Evolutionary conservation across 1,140 invertebrate genomes (phyloP).

Genomic region (Calliopsis andreniformis): DNA sequence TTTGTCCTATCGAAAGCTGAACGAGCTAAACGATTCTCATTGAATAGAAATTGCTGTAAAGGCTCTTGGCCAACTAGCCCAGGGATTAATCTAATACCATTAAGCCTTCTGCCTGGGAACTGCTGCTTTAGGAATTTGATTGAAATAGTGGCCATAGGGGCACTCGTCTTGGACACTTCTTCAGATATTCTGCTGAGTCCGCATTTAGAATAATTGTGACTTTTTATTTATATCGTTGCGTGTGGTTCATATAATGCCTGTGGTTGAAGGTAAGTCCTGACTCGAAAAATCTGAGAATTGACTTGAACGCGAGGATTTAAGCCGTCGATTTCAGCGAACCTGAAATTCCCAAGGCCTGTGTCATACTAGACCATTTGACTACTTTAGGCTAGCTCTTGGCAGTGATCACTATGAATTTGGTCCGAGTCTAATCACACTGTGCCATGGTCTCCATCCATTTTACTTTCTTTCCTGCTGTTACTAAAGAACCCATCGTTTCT

Average conservation of each 20-base stretch:
- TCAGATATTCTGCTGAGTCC: no score
- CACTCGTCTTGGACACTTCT: no score
- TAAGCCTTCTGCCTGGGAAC: no score
- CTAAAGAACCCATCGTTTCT: neutral
- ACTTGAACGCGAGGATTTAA: conserved; percentile 14
- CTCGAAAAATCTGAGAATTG: no score
- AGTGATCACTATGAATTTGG: conserved; percentile 61
- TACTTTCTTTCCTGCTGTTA: neutral
- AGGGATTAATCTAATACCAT: no score
- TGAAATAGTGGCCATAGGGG: no score
- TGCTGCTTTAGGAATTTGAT: no score
- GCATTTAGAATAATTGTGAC: no score
- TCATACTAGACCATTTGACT: conserved; percentile 31
- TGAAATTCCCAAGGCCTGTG: neutral
- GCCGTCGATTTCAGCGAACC: conserved; percentile 10
- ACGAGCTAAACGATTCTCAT: neutral
- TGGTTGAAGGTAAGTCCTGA: neutral
- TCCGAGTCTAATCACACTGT: conserved; percentile 46
- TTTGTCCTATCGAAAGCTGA: conserved; percentile 8
- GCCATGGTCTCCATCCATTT: conserved; percentile 35
- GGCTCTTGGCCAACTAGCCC: neutral
- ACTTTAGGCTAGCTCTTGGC: conserved; percentile 57
- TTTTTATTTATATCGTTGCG: conserved; percentile 15
- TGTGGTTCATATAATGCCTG: neutral
- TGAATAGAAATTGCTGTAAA: neutral